Conservation (phyloP, 2,888 invertebrate genomes). For the Rotaria sp. region DNA sequence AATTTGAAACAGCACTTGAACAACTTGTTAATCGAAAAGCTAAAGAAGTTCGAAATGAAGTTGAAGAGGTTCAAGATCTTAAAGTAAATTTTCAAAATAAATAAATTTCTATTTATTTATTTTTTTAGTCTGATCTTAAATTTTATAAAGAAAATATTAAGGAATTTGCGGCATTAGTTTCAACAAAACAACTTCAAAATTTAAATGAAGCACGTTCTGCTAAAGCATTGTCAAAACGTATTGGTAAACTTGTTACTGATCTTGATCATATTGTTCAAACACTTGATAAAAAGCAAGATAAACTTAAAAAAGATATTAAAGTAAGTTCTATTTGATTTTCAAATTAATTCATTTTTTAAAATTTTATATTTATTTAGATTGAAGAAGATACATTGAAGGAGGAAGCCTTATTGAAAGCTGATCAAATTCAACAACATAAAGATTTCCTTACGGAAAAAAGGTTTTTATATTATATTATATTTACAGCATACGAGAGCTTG, state of each 20-base stretch:
- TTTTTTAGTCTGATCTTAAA: slow-evolving; percentile 32
- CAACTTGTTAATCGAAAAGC: background rate
- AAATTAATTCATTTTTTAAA: no score
- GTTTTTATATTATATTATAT: background rate
- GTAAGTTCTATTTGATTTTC: no score
- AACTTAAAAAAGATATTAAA: background rate
- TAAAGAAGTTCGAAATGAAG: background rate
- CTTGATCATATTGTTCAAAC: slow-evolving; percentile 31
- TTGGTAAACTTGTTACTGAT: slow-evolving; percentile 34
- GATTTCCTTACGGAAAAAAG: background rate
- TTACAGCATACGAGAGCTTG: no score
- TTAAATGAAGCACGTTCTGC: slow-evolving; percentile 38
- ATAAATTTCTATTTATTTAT: no score
- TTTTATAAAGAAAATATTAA: slow-evolving; percentile 37
- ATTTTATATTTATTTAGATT: no score
- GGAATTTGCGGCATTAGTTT: slow-evolving; percentile 33
- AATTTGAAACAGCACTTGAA: background rate
- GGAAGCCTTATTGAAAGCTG: background rate
- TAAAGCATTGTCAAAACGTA: slow-evolving; percentile 34
- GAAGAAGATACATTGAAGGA: slow-evolving; percentile 24
- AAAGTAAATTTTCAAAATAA: slow-evolving; percentile 19
- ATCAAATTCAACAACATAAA: slow-evolving; percentile 16
- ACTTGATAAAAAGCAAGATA: slow-evolving; percentile 18
- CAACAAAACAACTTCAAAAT: slow-evolving; percentile 12
- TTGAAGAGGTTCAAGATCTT: slow-evolving; percentile 34